These are phyloP conservation scores for Atherinosoma microstoma DNA, from an alignment of 2,797 vertebrate genomes.

Conservation along the genomic window DNA sequence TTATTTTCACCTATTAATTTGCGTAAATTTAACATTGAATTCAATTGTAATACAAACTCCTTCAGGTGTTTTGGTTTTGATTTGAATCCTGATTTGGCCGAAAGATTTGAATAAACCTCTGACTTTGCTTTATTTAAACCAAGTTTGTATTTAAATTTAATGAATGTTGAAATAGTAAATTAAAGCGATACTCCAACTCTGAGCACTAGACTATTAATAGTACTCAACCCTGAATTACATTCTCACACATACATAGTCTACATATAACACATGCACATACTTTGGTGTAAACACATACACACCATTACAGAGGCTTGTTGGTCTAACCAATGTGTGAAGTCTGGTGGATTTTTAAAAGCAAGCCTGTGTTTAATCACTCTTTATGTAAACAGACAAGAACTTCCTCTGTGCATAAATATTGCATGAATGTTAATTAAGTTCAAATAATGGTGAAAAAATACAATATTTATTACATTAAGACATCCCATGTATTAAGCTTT, in stretches of 20 bases:
- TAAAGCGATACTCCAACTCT: constrained; percentile 8
- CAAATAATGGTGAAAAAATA: constrained; percentile 82
- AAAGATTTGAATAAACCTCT: constrained; percentile 7
- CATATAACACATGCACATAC: constrained; percentile 16
- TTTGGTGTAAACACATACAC: constrained; percentile 31
- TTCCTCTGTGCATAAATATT: constrained; percentile 82
- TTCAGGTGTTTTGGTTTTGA: neutral
- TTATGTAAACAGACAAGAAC: constrained; percentile 82
- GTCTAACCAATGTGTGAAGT: constrained; percentile 57
- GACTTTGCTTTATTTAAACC: constrained; percentile 8
- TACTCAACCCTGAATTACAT: constrained; percentile 23
- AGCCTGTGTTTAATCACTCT: constrained; percentile 74
- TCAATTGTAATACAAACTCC: neutral
- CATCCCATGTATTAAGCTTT: constrained; percentile 68
- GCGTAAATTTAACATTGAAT: neutral
- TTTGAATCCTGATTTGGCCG: constrained; percentile 7
- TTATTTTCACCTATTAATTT: neutral
- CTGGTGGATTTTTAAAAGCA: constrained; percentile 63
- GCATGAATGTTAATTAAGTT: constrained; percentile 85
- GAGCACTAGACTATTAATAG: constrained; percentile 39
- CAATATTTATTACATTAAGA: constrained; percentile 83
- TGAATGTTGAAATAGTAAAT: constrained; percentile 42
- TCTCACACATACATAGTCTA: constrained; percentile 18
- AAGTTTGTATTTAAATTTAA: constrained; percentile 30
- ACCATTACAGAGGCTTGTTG: constrained; percentile 44